A percentile compares a stretch with the other conserved stretches of the same genome.
These are phyloP conservation scores for Butorides virescens DNA, from an alignment of 2,113 vertebrate genomes.

Conservation along the genomic window DNA sequence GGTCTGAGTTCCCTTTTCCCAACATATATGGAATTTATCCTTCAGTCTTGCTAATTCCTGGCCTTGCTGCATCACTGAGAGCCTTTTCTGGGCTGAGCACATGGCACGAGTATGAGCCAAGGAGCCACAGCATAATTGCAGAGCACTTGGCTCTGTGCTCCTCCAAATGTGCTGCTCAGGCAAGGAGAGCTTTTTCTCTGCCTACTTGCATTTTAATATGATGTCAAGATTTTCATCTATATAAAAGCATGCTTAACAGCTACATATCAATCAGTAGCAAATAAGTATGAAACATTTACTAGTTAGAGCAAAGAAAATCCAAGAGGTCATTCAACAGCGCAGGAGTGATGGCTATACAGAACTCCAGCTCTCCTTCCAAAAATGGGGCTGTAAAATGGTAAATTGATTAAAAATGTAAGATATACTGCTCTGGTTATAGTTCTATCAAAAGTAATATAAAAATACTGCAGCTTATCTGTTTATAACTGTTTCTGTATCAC, in stretches of 20 bases:
- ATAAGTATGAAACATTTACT: neutral
- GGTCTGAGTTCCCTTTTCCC: constrained; percentile 5
- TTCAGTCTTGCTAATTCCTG: constrained; percentile 24
- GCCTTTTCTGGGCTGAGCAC: neutral
- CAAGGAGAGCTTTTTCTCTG: neutral
- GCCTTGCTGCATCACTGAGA: neutral
- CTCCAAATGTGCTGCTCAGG: neutral
- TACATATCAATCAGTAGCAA: constrained; percentile 7
- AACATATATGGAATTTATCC: neutral
- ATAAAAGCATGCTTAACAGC: neutral
- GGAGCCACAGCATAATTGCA: neutral
- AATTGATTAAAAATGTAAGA: constrained; percentile 53
- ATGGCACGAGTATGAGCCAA: neutral
- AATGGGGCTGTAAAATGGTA: constrained; percentile 34
- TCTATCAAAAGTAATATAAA: constrained; percentile 8
- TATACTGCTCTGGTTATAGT: neutral
- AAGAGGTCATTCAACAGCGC: neutral
- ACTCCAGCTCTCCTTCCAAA: neutral
- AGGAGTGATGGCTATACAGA: neutral
- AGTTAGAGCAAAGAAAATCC: neutral
- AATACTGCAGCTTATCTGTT: neutral
- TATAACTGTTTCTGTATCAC: constrained; percentile 10
- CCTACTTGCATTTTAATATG: neutral
- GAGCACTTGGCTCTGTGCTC: neutral
- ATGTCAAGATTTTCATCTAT: neutral